phyloP scores from a whole-genome alignment of 2,888 invertebrate genomes.

The Gari tellinella region DNA sequence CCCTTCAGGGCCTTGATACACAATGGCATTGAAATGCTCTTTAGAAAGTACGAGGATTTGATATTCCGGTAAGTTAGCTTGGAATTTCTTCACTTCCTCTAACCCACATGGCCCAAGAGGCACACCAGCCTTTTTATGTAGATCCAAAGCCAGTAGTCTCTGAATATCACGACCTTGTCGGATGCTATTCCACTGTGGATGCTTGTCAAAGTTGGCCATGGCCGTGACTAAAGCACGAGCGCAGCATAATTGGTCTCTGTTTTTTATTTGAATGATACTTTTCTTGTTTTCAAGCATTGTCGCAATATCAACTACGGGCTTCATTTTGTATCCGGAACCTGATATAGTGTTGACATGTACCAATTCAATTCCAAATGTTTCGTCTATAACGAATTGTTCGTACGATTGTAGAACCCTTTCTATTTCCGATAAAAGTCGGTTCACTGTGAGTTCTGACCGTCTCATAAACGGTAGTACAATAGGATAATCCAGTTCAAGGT shows the following conservation, averaged over 20 bases:
- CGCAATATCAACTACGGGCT: conserved; percentile 11
- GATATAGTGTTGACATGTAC: conserved; percentile 2
- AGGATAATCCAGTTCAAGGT: conserved; percentile 42
- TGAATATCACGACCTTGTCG: conserved; percentile 7
- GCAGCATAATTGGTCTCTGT: conserved; percentile 14
- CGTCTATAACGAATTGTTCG: conserved; percentile 37
- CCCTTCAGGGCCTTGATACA: conserved; percentile 34
- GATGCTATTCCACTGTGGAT: conserved; percentile 23
- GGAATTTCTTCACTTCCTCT: conserved; percentile 39
- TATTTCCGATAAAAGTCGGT: conserved; percentile 21
- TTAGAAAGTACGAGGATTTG: conserved; percentile 45
- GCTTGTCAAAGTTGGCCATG: conserved; percentile 15
- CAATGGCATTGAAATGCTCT: too few relatives aligned
- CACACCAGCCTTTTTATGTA: conserved; percentile 9
- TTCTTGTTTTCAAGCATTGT: conserved; percentile 11
- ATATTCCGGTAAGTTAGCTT: conserved; percentile 11
- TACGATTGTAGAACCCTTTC: conserved; percentile 43
- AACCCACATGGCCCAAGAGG: background rate
- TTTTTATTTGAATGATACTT: conserved; percentile 29
- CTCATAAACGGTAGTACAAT: too few relatives aligned
- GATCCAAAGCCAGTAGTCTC: background rate
- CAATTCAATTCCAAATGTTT: conserved; percentile 24
- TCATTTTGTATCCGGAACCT: conserved; percentile 4
- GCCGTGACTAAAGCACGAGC: conserved; percentile 26
- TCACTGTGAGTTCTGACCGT: conserved; percentile 24